Conservation (phyloP, 1,140 invertebrate genomes). For the Trichomalopsis sarcophagae region DNA sequence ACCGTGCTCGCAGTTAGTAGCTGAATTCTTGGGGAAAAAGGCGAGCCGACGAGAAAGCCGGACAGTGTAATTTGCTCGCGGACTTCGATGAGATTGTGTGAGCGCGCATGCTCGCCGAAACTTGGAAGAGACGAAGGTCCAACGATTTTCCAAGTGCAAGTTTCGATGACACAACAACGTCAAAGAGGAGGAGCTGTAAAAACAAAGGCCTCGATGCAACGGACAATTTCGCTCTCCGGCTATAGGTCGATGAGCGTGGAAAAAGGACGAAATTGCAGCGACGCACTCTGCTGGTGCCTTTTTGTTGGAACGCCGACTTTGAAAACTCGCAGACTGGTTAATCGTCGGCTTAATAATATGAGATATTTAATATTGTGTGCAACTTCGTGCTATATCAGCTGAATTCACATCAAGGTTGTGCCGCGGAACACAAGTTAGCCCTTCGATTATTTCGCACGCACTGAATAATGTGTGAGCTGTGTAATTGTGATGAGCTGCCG, state of each 20-base stretch:
- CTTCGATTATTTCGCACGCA: no score
- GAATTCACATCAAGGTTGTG: neutral
- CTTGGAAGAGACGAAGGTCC: conserved; percentile 21
- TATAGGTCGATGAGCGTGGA: neutral
- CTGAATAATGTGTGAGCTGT: neutral
- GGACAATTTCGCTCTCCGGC: neutral
- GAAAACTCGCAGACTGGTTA: neutral
- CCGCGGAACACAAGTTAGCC: no score
- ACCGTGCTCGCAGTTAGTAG: neutral
- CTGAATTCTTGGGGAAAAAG: neutral
- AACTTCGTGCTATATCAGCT: neutral
- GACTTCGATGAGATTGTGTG: conserved; percentile 19
- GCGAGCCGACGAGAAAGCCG: neutral
- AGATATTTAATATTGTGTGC: neutral
- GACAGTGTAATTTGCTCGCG: conserved; percentile 30
- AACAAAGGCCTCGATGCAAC: conserved; percentile 12
- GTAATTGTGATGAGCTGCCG: neutral
- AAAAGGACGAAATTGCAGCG: neutral
- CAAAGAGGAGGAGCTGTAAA: neutral
- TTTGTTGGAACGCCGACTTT: neutral
- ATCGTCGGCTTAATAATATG: neutral
- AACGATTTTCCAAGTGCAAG: conserved; percentile 18
- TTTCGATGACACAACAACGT: neutral
- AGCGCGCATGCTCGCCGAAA: neutral
- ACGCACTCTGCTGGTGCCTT: neutral